Evolutionary conservation across 2,113 vertebrate genomes (phyloP).

Genomic region (Atrichornis clamosus): DNA sequence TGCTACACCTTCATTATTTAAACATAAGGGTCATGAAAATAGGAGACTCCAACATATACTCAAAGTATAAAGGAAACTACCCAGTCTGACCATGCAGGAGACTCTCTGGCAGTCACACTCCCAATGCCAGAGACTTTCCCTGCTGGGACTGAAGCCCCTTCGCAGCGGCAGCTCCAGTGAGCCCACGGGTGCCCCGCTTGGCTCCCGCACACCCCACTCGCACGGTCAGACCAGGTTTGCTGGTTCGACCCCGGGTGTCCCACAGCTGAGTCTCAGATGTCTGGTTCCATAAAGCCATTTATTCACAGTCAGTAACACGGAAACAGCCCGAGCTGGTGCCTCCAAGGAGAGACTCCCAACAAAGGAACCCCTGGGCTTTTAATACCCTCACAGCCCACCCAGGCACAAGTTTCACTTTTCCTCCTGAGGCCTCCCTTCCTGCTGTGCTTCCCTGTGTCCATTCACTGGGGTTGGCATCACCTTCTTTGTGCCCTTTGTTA

Average conservation of each 20-base stretch:
- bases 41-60: neutral
- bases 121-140: neutral
- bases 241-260: neutral
- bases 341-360: neutral
- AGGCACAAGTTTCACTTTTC: neutral
- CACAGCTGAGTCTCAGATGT: neutral
- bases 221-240: neutral
- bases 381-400: neutral
- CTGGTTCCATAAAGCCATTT: neutral
- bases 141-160: accelerated
- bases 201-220: neutral
- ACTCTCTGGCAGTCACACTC: neutral
- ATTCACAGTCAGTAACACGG: neutral
- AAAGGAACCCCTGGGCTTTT: neutral
- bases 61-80: neutral
- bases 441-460: neutral
- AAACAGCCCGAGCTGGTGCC: accelerated
- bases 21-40: neutral
- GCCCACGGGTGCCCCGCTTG: accelerated
- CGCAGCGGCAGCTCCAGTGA: neutral
- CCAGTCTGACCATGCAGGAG: neutral
- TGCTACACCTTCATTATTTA: neutral
- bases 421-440: neutral
- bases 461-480: neutral
- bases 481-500: neutral